These are phyloP conservation scores for Galemys pyrenaicus DNA, from an alignment of 2,113 vertebrate genomes.

Conservation along the genomic window DNA sequence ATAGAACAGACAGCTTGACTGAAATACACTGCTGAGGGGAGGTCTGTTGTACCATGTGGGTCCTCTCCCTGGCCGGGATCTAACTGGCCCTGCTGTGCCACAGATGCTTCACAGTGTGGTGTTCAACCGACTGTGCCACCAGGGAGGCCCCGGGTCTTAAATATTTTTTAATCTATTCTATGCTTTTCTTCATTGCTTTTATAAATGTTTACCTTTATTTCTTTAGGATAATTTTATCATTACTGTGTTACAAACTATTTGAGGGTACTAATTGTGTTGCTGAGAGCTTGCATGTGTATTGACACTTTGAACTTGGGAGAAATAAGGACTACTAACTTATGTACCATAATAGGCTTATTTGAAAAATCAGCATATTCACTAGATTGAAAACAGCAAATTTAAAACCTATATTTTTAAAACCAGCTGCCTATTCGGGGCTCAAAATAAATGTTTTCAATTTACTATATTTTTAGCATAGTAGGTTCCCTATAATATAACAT, in stretches of 20 bases:
- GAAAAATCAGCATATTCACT: not conserved
- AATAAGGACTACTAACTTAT: not conserved
- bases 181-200: not conserved
- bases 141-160: too few relatives aligned
- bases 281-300: not conserved
- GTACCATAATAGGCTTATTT: not conserved
- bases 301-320: not conserved
- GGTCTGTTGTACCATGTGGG: too few relatives aligned
- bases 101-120: too few relatives aligned
- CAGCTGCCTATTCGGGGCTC: not conserved
- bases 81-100: too few relatives aligned
- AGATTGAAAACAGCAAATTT: not conserved
- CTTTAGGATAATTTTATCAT: not conserved
- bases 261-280: not conserved
- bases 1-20: too few relatives aligned
- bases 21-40: too few relatives aligned
- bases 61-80: too few relatives aligned
- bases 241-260: not conserved
- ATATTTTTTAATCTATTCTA: not conserved
- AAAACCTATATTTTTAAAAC: not conserved
- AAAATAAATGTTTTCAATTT: not conserved
- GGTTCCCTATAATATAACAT: slow-evolving; percentile 2
- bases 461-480: not conserved
- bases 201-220: not conserved
- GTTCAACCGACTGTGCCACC: too few relatives aligned